These are phyloP conservation scores for Lasioglossum zephyrum DNA, from an alignment of 2,888 invertebrate species.

Conservation along the genomic window DNA sequence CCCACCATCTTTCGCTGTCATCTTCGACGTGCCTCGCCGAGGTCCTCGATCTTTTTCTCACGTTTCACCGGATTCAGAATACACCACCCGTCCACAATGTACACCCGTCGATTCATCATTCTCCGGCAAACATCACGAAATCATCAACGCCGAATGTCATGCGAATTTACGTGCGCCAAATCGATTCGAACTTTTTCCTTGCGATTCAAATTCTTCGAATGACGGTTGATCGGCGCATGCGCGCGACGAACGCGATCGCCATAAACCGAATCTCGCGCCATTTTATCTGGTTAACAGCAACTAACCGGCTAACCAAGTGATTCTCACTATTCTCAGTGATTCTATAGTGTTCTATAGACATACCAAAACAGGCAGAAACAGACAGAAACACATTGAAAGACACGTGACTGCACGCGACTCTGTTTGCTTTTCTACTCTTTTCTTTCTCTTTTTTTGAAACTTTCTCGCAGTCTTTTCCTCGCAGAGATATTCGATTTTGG, in stretches of 20 bases:
- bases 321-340: no score
- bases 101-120: not conserved
- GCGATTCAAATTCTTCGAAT: constrained; percentile 40
- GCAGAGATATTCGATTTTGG: not conserved
- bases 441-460: not conserved
- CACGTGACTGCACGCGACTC: not conserved
- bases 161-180: not conserved
- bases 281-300: no score
- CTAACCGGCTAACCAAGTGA: no score
- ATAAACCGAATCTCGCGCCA: no score
- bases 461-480: not conserved
- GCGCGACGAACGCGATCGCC: not conserved
- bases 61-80: not conserved
- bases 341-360: not conserved
- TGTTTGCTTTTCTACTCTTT: not conserved
- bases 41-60: constrained; percentile 2
- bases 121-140: not conserved
- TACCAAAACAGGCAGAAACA: no score
- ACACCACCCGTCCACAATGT: no score
- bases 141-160: constrained; percentile 18
- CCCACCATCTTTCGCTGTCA: constrained; percentile 46
- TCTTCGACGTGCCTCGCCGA: constrained; percentile 11
- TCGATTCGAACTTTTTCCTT: constrained; percentile 1
- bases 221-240: constrained; percentile 35
- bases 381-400: no score